Evolutionary conservation across 2,888 invertebrate species (phyloP).

Genomic region (Phengaris arion): DNA sequence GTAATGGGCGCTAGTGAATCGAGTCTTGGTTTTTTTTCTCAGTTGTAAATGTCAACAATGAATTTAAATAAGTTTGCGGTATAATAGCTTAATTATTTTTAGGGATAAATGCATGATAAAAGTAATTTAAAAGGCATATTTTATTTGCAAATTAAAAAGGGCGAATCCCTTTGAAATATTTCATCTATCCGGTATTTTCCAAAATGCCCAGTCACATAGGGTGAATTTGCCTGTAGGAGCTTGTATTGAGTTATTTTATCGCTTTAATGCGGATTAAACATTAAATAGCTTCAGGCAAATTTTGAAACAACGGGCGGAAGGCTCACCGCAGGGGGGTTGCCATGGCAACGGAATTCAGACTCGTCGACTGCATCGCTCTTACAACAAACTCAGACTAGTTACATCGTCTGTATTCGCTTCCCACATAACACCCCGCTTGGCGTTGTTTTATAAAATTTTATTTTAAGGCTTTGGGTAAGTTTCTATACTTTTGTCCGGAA

Average conservation of each 20-base stretch:
- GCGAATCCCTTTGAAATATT: background rate
- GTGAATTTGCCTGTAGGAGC: slow-evolving; percentile 3
- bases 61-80: background rate
- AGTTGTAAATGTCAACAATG: background rate
- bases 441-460: background rate
- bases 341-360: slow-evolving; percentile 68
- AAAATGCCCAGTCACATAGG: slow-evolving; percentile 10
- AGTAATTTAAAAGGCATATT: background rate
- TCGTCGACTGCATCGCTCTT: slow-evolving; percentile 34
- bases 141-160: background rate
- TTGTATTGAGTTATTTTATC: slow-evolving; percentile 63
- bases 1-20: too few relatives aligned
- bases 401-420: slow-evolving; percentile 1
- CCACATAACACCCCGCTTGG: background rate
- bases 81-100: background rate
- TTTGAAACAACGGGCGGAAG: slow-evolving; percentile 65
- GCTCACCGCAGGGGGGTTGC: slow-evolving; percentile 68
- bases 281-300: slow-evolving; percentile 57
- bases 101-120: background rate
- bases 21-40: background rate
- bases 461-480: background rate
- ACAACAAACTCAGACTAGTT: background rate
- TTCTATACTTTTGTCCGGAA: background rate
- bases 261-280: slow-evolving; percentile 70
- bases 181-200: background rate